Percentiles rank a stretch among this genome's conserved stretches.
phyloP scores from a whole-genome alignment of 2,113 vertebrate species.

The Propithecus coquereli region DNA sequence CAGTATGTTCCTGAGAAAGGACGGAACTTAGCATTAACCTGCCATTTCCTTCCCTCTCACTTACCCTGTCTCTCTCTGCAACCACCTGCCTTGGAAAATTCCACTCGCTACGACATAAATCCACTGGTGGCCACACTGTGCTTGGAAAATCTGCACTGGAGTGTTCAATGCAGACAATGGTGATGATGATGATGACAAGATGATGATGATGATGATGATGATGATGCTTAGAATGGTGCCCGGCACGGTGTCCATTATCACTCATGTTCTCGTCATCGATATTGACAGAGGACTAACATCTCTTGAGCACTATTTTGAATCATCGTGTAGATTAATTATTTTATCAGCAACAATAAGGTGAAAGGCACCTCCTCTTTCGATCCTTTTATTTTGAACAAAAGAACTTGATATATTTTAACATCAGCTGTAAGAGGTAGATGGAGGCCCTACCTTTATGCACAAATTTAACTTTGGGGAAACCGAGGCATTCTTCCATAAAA shows the following conservation, averaged over 20 bases:
- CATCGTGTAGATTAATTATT: not conserved
- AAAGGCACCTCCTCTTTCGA: not conserved
- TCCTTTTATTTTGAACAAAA: not conserved
- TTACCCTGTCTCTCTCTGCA: not conserved
- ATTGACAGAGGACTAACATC: not conserved
- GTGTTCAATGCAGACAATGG: not conserved
- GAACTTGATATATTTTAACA: not conserved
- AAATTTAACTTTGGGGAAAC: not conserved
- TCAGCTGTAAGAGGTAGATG: not conserved
- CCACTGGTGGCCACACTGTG: fast-evolving
- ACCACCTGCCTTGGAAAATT: not conserved
- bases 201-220: not conserved
- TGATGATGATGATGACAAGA: fast-evolving
- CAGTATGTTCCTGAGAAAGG: not conserved
- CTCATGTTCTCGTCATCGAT: not conserved
- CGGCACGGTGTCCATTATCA: fast-evolving
- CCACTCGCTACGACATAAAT: not conserved
- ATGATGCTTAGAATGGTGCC: not conserved
- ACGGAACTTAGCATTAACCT: fast-evolving
- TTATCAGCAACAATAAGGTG: not conserved
- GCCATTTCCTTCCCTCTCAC: not conserved
- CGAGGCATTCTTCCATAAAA: not conserved
- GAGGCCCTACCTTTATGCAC: not conserved
- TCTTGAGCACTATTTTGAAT: not conserved
- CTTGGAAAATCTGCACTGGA: not conserved